These are phyloP conservation scores for Anableps anableps DNA, from an alignment of 2,797 vertebrate genomes.

Conservation along the genomic window DNA sequence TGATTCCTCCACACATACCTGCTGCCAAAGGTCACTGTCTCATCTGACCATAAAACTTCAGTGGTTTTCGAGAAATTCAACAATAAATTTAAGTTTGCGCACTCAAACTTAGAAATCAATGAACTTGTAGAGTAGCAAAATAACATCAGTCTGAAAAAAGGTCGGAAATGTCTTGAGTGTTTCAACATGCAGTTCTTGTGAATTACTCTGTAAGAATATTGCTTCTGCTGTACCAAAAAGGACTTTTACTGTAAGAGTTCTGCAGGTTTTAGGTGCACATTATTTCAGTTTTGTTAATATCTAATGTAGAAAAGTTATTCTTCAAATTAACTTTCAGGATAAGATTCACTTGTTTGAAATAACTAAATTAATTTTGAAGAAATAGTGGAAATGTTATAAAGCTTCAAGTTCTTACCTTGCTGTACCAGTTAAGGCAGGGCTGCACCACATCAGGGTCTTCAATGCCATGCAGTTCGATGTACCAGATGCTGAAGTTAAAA, in stretches of 20 bases:
- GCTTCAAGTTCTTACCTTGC: slow-evolving; percentile 87
- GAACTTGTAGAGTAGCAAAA: neutral
- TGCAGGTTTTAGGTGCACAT: no score
- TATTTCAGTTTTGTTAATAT: no score
- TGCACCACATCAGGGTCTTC: slow-evolving; percentile 98
- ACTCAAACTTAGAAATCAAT: neutral
- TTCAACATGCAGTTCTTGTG: neutral
- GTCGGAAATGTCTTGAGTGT: neutral
- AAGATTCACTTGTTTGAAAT: neutral
- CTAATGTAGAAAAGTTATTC: neutral
- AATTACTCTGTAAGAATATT: neutral
- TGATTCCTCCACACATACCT: no score
- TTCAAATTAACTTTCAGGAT: neutral
- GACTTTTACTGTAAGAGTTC: neutral
- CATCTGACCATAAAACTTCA: no score
- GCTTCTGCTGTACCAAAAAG: neutral
- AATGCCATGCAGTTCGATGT: slow-evolving; percentile 97
- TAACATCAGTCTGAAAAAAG: no score
- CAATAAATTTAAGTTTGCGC: neutral
- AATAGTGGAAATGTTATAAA: neutral
- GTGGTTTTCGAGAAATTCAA: neutral
- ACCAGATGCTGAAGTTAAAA: slow-evolving; percentile 99
- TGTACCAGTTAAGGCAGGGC: slow-evolving; percentile 99
- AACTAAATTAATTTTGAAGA: neutral
- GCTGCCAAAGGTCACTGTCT: no score